A percentile compares a stretch with the other conserved stretches of the same genome.
These are phyloP conservation scores for Cynoglossus semilaevis DNA, from an alignment of 2,113 vertebrate genomes.

Conservation along the genomic window DNA sequence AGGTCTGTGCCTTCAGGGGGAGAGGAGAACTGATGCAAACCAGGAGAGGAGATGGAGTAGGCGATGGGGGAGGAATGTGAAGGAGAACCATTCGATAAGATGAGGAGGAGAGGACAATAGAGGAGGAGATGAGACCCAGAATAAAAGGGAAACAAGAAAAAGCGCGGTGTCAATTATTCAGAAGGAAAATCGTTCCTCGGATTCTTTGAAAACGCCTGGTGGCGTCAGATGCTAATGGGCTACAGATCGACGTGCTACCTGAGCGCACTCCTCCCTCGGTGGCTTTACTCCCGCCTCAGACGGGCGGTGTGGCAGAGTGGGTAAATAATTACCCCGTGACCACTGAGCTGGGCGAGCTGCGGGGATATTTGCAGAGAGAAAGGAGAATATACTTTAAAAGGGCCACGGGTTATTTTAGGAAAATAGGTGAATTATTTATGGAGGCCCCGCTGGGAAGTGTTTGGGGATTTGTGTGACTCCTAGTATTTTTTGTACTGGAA, in stretches of 20 bases:
- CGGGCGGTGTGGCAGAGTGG: conserved; percentile 38
- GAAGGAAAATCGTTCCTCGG: conserved; percentile 36
- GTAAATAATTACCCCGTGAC: conserved; percentile 65
- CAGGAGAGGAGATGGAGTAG: conserved; percentile 11
- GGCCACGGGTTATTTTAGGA: conserved; percentile 60
- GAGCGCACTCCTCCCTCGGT: conserved; percentile 18
- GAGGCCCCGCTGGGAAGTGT: conserved; percentile 15
- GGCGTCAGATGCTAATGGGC: conserved; percentile 59
- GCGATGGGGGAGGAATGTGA: conserved; percentile 3
- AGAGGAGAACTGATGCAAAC: conserved; percentile 24
- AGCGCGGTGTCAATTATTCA: conserved; percentile 63
- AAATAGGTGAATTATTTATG: conserved; percentile 63
- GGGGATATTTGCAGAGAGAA: conserved; percentile 58
- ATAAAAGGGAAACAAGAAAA: conserved; percentile 6
- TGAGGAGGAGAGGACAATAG: conserved; percentile 15
- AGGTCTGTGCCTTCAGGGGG: conserved; percentile 13
- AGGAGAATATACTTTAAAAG: conserved; percentile 53
- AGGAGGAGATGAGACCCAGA: not conserved
- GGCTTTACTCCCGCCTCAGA: conserved; percentile 2
- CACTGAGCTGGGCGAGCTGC: conserved; percentile 39
- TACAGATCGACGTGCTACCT: conserved; percentile 53
- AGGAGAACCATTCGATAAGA: conserved; percentile 2
- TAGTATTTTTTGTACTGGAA: conserved; percentile 1
- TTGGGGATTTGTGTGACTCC: conserved; percentile 11
- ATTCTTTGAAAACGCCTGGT: conserved; percentile 48